Percentiles rank a stretch among this genome's conserved stretches.
Conservation (phyloP, 2,797 vertebrate genomes). For the Schizopygopsis malacanthus region DNA sequence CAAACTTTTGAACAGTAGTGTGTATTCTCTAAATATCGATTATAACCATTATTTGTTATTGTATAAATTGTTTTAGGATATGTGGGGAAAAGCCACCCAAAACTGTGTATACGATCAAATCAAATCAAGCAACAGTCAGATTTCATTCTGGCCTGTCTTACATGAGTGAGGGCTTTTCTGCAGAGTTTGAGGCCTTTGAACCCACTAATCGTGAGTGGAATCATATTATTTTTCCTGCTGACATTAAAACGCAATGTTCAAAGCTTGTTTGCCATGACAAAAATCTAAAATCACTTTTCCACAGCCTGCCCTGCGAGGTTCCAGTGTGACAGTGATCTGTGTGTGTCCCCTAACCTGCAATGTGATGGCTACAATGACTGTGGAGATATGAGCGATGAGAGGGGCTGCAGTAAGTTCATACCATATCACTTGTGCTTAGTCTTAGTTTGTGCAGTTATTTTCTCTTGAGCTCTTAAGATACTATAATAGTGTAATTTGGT, state of each 20-base stretch:
- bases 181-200: conserved; percentile 84
- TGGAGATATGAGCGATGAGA: conserved; percentile 85
- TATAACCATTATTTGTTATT: background rate
- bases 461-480: background rate
- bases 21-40: background rate
- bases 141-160: conserved; percentile 87
- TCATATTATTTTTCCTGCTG: background rate
- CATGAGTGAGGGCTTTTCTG: conserved; percentile 85
- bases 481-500: background rate
- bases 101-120: conserved; percentile 74
- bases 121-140: conserved; percentile 74
- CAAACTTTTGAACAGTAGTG: background rate
- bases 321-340: conserved; percentile 83
- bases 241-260: background rate
- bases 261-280: background rate
- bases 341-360: conserved; percentile 73
- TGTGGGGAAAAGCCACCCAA: conserved; percentile 79
- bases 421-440: background rate
- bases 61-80: conserved; percentile 74
- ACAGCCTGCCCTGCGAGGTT: conserved; percentile 88
- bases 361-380: conserved; percentile 93
- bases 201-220: conserved; percentile 85
- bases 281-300: conserved; percentile 12
- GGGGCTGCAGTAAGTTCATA: conserved; percentile 80
- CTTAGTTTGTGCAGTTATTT: background rate